Evolutionary conservation across 2,888 invertebrate species (phyloP), one percentile per base, ranked within the genome.

Genomic region (Coelopa pilipes): DNA sequence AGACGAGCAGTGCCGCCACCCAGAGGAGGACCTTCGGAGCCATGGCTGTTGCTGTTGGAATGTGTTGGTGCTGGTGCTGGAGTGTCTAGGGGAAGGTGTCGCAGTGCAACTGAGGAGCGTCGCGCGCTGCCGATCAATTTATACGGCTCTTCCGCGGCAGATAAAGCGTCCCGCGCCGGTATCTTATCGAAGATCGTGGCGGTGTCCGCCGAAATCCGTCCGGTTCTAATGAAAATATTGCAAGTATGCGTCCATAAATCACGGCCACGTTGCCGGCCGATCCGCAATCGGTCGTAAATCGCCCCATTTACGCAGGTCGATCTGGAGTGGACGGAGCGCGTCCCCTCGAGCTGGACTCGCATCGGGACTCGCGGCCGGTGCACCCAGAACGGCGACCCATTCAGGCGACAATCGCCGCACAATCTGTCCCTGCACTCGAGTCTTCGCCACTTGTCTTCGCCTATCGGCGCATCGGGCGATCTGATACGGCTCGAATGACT

Each of bases 1-100:
- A 67, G 46, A 74, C 3, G 12, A 77, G 19, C 45, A 74, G 66
- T 12, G 45, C 67, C 21, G 77, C 17, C 1, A 79, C 53, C 24
- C 72, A n/a, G 46, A 72, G 57, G 19, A 77, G 15, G 24, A 70
- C 10, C 15, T 75, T 77, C 7, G 59, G 67, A 70, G 70, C 49
- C 73, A 71, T 78, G 17, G 17, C 71, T 62, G 24, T 62, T 5
- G 21, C 10, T 24, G 62, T 11, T 62, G 10, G n/a, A 45, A 24
- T 45, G 0, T 34, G 7, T n/a, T 59, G 57, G 21, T 59, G n/a
- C n/a, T n/a, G n/a, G n/a, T 17, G 11, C 17, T 55, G 55, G 19
- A 17, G 55, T 9, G 17, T 17, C 17, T 55, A 10, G 7, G n/a
- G 19, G 4, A 59, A 7, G 24, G 57, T 59, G 21, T 21, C 21